Base-by-base conservation (phyloP, 2,888 invertebrate genomes). In the Platyscelio sp. region DNA sequence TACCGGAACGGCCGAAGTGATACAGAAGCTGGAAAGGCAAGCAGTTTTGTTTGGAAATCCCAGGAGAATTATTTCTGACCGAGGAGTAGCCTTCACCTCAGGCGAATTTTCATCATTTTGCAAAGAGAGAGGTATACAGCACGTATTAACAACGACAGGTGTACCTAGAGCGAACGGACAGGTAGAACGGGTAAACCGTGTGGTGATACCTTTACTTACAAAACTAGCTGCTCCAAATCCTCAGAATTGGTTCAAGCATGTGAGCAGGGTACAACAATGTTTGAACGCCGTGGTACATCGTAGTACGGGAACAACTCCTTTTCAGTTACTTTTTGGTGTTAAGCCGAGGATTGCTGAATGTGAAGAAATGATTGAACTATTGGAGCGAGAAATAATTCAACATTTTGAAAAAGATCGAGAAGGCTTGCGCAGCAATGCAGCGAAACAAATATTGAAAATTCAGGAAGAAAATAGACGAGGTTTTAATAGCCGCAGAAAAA, bases 1-100 rank as follows among this genome's bases (percentile, higher is more conserved):
- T 1, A 90, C 89, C 2, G 86, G 83, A 6, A 63, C 89, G 1
- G 82, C 82, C 33, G 90, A 90, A 77, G 86, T 87, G 2, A 78
- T 92, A 7, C 43, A 83, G 15, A 81, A 81, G 24, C 26, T 91
- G 18, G 67, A 80, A 67, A 76, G 51, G 43, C 88, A 90, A 46
- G 27, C 84, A 33, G 77, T 75, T 26, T 78, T 65, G 26, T 89
- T 90, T 74, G 89, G 89, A 9, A 88, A 87, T 71, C 87, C 88
- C 9, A 58, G 38, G n/a, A 15, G 72, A 15, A 58, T 71, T 1
- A 46, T 82, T 5, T 38, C 72, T 3, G 82, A 88, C 56, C 43
- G 86, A 70, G 85, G 87, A 58, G 71, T 87, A n/a, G 87, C 87
- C 26, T 89, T 88, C 27, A 77, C 58, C 4, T 76, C 82, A 4